These are phyloP conservation scores for Ichneumoninae sp. DNA, from an alignment of 2,888 invertebrate species.

Conservation along the genomic window DNA sequence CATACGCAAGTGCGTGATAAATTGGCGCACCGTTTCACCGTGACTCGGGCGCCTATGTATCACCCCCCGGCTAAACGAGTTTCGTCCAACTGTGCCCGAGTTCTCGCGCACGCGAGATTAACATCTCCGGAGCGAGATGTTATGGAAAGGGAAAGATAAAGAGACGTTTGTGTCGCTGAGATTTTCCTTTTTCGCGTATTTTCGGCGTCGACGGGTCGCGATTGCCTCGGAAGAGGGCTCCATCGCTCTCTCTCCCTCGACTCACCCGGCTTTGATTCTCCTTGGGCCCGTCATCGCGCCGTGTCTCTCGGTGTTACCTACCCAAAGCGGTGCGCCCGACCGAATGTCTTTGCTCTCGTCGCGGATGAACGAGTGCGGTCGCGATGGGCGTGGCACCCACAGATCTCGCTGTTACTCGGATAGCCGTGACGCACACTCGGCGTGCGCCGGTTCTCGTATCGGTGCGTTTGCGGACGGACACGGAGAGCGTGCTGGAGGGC, in stretches of 20 bases:
- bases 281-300: constrained; percentile 43
- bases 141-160: constrained; percentile 45
- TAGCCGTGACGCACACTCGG: constrained; percentile 73
- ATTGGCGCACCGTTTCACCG: constrained; percentile 48
- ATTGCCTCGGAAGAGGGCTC: constrained; percentile 25
- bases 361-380: constrained; percentile 80
- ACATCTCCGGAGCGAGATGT: constrained; percentile 30
- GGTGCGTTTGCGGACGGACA: background rate
- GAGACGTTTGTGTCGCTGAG: constrained; percentile 32
- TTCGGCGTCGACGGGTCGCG: constrained; percentile 45
- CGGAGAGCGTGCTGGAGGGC: background rate
- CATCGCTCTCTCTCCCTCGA: constrained; percentile 49
- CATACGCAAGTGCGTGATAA: constrained; percentile 56
- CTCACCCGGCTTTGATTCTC: constrained; percentile 55
- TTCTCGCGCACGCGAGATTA: constrained; percentile 44
- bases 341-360: constrained; percentile 77
- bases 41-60: constrained; percentile 13
- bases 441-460: constrained; percentile 35
- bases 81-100: constrained; percentile 33
- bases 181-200: constrained; percentile 63
- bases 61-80: constrained; percentile 33
- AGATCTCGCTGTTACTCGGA: constrained; percentile 71
- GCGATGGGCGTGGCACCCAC: constrained; percentile 80
- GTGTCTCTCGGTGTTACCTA: constrained; percentile 19
- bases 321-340: constrained; percentile 52